Conservation (phyloP, 2,888 invertebrate species). For the Ophioninae sp. region DNA sequence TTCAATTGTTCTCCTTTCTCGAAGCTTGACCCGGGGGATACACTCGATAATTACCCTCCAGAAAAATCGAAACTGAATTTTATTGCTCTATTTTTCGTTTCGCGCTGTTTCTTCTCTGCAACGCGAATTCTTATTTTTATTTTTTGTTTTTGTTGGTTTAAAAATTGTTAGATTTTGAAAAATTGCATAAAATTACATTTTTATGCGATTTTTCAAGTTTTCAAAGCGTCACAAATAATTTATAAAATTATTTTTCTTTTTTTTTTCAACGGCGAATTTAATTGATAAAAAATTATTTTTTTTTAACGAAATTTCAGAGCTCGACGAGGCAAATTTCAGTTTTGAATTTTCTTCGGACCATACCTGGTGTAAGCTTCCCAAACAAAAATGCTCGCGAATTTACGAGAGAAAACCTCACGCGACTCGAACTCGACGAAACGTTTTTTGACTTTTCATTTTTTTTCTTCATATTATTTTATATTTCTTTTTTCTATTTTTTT, state of each 20-base stretch:
- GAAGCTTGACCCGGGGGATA: not conserved
- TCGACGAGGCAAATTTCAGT: not conserved
- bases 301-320: not conserved
- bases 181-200: no score
- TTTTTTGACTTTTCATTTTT: no score
- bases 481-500: conserved; percentile 18
- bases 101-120: not conserved
- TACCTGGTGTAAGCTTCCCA: not conserved
- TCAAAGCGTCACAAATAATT: not conserved
- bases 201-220: no score
- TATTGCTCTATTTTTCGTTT: not conserved
- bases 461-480: not conserved
- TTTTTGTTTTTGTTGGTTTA: not conserved
- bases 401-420: conserved; percentile 57
- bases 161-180: not conserved
- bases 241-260: not conserved
- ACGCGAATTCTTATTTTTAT: not conserved
- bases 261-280: not conserved
- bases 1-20: conserved; percentile 37
- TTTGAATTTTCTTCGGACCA: not conserved
- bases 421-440: conserved; percentile 63
- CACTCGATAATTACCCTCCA: not conserved
- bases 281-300: not conserved
- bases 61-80: conserved; percentile 5
- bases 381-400: conserved; percentile 18